Conservation (phyloP, 1,140 invertebrate species). For the Drosophila bocqueti region DNA sequence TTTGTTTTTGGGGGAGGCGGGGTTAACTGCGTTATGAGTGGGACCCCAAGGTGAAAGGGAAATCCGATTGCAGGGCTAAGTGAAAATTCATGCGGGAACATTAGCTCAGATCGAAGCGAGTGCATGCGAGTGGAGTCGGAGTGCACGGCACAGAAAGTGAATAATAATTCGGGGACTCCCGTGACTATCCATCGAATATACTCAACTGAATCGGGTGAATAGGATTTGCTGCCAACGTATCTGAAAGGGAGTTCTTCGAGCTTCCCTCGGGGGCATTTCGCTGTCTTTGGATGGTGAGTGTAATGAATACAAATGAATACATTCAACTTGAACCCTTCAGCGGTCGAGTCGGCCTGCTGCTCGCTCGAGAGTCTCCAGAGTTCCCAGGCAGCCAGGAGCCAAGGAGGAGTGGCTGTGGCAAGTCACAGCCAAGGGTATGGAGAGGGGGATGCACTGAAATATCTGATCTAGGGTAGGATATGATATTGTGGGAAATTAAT, state of each 20-base stretch:
- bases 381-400: conserved; percentile 3
- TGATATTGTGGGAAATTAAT: too few relatives aligned
- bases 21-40: conserved; percentile 41
- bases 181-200: not conserved
- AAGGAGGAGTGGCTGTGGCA: not conserved
- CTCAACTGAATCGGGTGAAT: not conserved
- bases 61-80: conserved; percentile 41
- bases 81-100: conserved; percentile 44
- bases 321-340: conserved; percentile 22
- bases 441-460: conserved; percentile 1
- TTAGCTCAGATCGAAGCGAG: conserved; percentile 35
- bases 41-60: conserved; percentile 18
- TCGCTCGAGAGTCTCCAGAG: conserved; percentile 9
- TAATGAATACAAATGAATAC: conserved; percentile 46
- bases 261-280: not conserved
- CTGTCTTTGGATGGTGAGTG: conserved; percentile 8
- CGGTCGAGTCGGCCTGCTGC: conserved; percentile 14
- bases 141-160: conserved; percentile 8
- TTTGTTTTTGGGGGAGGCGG: not conserved
- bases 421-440: not conserved
- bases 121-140: not conserved
- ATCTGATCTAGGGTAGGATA: not conserved
- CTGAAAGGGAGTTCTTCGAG: conserved; percentile 4
- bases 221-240: not conserved
- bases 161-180: conserved; percentile 7